Percentiles rank a stretch among this genome's conserved stretches.
Conservation (phyloP, 2,113 vertebrate genomes). For the human region GRCh38 chr6:145810001-145810500, state of each 20-base stretch:
- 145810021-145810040: conserved; percentile 39
- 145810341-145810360: conserved; percentile 18
- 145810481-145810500: neutral
- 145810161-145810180: conserved; percentile 13
- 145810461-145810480: conserved; percentile 32
- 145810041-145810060: conserved; percentile 53
- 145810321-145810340: neutral
- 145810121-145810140: neutral
- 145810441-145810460: conserved; percentile 48
- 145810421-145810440: conserved; percentile 23
- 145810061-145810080: conserved; percentile 24
- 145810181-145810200: conserved; percentile 9
- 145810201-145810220: conserved; percentile 21
- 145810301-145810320: conserved; percentile 4
- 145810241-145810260: neutral
- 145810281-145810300: neutral
- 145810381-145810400: neutral
- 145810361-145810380: conserved; percentile 24
- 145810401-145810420: conserved; percentile 14
- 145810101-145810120: conserved; percentile 31
- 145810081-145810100: conserved; percentile 18
- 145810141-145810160: neutral
- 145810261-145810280: neutral
- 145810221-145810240: conserved; percentile 36
- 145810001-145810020: conserved; percentile 65